Evolutionary conservation across 2,888 invertebrate genomes (phyloP), one percentile per base, ranked within the genome.

Genomic region (Sepioteuthis lessoniana): DNA sequence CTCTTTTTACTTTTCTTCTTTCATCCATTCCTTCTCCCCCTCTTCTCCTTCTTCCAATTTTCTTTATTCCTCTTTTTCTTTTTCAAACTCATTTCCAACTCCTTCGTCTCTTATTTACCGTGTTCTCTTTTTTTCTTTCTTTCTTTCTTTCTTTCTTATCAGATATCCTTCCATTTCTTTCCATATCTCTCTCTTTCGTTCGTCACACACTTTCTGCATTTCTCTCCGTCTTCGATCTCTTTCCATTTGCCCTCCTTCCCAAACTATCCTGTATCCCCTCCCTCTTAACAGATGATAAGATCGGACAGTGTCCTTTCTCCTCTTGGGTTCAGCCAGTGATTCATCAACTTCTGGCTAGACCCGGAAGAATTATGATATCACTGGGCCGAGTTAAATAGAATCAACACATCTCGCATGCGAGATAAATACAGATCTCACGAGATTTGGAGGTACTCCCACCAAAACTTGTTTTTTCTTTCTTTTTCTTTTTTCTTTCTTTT

Each of bases 341-440:
- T 76, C 76, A 76, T 76, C 76, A 76, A 76, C 35, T 60, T 60
- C 31, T 76, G n/a, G n/a, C n/a, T n/a, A 13, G 76, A 76, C 76
- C 35, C 16, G 76, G n/a, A n/a, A 76, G 76, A n/a, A 76, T 76
- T n/a, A 76, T 35, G 76, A n/a, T 35, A 76, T 8, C n/a, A 76
- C 16, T 19, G 76, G 19, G n/a, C 76, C 13, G 19, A n/a, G n/a
- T 35, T n/a, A 76, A 76, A 76, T 35, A n/a, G n/a, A 76, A 76
- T 76, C 76, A 76, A 76, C 76, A 76, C n/a, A 76, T 76, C 76
- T 76, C 76, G 76, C 76, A 76, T 76, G 76, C 76, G n/a, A 76
- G 76, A 76, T 76, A 76, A 76, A n/a, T n/a, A 76, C 76, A 35
- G n/a, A 76, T 76, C 76, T 76, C 76, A 10, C 19, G 76, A 76